Evolutionary conservation across 1,140 invertebrate genomes (phyloP).

Genomic region (Saxidomus purpurata): DNA sequence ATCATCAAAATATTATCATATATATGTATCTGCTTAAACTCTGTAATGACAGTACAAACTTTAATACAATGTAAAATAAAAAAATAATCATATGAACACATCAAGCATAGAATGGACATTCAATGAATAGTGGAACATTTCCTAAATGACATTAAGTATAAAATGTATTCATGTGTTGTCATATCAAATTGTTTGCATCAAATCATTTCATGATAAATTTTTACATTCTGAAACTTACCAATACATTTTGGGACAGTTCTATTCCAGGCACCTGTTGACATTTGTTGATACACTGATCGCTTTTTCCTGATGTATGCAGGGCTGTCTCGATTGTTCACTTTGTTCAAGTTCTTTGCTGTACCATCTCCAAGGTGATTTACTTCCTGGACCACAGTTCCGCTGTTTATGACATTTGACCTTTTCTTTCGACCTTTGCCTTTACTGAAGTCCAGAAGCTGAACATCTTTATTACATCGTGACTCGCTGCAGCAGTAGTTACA

Average conservation of each 20-base stretch:
- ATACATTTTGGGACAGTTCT: constrained; percentile 36
- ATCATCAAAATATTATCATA: too few species aligned
- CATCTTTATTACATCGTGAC: constrained; percentile 32
- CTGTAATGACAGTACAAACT: too few species aligned
- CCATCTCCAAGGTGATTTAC: not conserved
- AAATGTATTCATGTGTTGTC: too few species aligned
- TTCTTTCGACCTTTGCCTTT: constrained; percentile 17
- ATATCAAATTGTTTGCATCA: too few species aligned
- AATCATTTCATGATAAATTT: too few species aligned
- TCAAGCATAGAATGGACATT: too few species aligned
- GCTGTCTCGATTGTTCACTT: not conserved
- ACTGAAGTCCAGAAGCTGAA: constrained; percentile 6
- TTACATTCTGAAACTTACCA: not conserved
- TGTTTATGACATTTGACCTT: not conserved
- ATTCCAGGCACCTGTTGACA: not conserved
- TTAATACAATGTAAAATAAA: too few species aligned
- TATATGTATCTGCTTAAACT: too few species aligned
- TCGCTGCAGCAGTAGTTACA: constrained; percentile 31
- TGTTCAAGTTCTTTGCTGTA: not conserved
- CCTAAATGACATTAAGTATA: too few species aligned
- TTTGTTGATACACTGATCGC: not conserved
- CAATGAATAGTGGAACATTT: too few species aligned
- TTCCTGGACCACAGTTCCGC: not conserved
- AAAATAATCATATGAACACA: too few species aligned
- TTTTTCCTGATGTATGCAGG: not conserved